A percentile compares a stretch with the other conserved stretches of the same genome.
phyloP scores from a whole-genome alignment of 2,888 invertebrate species.

The Drosophila mimica region DNA sequence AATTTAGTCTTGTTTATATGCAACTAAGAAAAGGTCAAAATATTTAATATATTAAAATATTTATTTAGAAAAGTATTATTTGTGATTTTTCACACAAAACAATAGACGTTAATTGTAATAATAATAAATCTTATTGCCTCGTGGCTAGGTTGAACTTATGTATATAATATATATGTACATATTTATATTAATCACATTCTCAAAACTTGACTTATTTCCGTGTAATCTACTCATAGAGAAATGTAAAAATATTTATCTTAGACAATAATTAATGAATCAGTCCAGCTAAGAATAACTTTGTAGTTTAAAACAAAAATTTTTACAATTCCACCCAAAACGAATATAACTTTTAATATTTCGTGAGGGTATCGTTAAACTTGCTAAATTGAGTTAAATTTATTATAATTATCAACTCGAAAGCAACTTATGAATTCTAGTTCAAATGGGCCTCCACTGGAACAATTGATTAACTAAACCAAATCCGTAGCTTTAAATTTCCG shows the following conservation, averaged over 20 bases:
- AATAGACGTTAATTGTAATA: conserved; percentile 28
- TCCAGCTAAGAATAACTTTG: background rate
- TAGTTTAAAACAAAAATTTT: background rate
- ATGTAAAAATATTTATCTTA: conserved; percentile 39
- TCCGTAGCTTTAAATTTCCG: background rate
- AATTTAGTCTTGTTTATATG: background rate
- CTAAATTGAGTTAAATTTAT: background rate
- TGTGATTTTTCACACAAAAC: conserved; percentile 3
- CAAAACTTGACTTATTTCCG: conserved; percentile 34
- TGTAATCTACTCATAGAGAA: conserved; percentile 30
- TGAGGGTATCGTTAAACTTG: background rate
- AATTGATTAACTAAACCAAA: background rate
- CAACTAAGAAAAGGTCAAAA: background rate
- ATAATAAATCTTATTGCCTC: background rate
- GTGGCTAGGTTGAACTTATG: background rate
- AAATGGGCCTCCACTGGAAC: background rate
- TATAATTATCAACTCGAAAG: conserved; percentile 3
- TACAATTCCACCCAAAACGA: background rate
- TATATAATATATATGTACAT: background rate
- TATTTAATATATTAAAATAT: background rate
- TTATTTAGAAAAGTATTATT: background rate
- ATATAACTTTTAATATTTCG: background rate
- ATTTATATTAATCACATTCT: conserved; percentile 44
- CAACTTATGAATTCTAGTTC: conserved; percentile 3
- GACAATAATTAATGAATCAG: conserved; percentile 25